Base-by-base conservation (phyloP, 2,113 vertebrate genomes). In the Rhinogobius similis region DNA sequence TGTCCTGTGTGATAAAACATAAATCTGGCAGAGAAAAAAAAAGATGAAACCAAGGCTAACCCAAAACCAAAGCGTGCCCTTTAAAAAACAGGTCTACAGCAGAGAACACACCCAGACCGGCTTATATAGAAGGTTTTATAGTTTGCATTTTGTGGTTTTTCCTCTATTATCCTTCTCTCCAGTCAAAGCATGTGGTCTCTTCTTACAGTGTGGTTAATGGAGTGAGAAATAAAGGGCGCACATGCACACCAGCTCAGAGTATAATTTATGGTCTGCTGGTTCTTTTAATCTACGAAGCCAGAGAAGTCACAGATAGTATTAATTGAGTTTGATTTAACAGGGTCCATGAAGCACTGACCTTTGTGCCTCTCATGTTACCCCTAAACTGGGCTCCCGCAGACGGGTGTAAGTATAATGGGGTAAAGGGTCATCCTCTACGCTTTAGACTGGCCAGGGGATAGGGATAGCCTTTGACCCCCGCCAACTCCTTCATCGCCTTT, bases 271-370 rank as follows among this genome's bases (percentile, higher is more conserved):
- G 58, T 77, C 59, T 14, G 53, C 65, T 56, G 16, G 55, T 68
- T 69, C 61, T 69, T 88, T 84, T 88, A 78, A 87, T 86, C 75
- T 74, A 12, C 4, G 38, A 43, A 50, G 23, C 66, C 67, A 46
- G 56, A 70, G 44, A 70, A 71, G 72, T 38, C 38, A 26, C 62
- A 76, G 32, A 61, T 61, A n/a, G 56, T 77, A 71, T 82, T 82
- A 81, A 90, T 80, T 76, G 72, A 85, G 79, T 88, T 80, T 82
- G 78, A 88, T 88, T 83, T 83, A 86, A 80, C 70, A 52, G 48
- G 46, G 48, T 56, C 77, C 85, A 84, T 81, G 87, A 72, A 64
- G 80, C n/a, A 43, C 70, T 88, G 73, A 87, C 75, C 80, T 75
- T 75, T 75, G 26, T 75, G 80, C 36, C 29, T 86, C 41, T 90